Conservation (phyloP, 2,888 invertebrate genomes). For the Uloborus plumipes region DNA sequence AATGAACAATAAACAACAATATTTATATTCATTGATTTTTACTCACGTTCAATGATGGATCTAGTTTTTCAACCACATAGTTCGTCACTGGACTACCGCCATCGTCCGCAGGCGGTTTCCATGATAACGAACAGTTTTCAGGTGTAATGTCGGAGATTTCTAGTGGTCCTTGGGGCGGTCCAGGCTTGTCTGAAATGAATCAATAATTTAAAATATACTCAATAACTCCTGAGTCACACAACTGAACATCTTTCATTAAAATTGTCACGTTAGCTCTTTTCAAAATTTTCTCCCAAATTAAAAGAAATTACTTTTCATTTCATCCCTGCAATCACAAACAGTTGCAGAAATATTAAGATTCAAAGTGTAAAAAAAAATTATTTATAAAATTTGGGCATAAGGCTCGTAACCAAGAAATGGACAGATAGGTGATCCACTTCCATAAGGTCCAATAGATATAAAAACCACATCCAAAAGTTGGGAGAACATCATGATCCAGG, state of each 20-base stretch:
- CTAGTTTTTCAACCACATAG: conserved; percentile 95
- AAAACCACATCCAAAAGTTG: no score
- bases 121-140: conserved; percentile 92
- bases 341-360: no score
- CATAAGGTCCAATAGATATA: no score
- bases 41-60: conserved; percentile 81
- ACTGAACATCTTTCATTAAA: not conserved
- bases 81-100: conserved; percentile 96
- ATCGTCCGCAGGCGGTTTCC: conserved; percentile 91
- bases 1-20: not conserved
- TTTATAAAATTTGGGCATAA: no score
- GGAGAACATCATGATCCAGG: no score
- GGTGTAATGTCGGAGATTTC: conserved; percentile 93
- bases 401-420: no score
- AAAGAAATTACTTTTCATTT: not conserved
- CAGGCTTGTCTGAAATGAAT: conserved; percentile 78
- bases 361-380: no score
- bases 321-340: no score
- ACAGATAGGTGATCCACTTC: no score
- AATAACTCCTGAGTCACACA: not conserved
- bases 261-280: not conserved
- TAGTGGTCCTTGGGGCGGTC: conserved; percentile 89
- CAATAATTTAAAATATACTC: not conserved
- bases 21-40: not conserved
- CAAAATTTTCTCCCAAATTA: not conserved